These are phyloP conservation scores for Plecotus auritus DNA, from an alignment of 2,113 vertebrate genomes.

Conservation along the genomic window DNA sequence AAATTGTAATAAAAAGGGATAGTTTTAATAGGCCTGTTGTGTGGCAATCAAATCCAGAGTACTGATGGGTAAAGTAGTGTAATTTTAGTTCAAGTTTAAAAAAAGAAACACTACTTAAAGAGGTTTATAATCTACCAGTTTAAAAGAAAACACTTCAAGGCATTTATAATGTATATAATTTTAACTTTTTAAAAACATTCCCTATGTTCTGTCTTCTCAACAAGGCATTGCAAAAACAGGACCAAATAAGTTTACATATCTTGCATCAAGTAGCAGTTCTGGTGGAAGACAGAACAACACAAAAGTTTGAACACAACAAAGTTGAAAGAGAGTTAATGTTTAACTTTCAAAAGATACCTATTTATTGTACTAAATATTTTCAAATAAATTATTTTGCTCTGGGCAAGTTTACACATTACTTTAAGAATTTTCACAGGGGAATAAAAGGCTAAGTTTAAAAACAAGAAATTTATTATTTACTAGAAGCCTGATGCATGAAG, in stretches of 20 bases:
- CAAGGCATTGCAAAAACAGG: conserved; percentile 4
- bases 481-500: too few relatives aligned
- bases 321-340: background rate
- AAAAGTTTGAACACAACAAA: background rate
- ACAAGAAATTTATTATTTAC: conserved; percentile 3
- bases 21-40: background rate
- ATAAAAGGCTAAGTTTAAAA: conserved; percentile 27
- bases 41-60: conserved; percentile 25
- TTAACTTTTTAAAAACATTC: conserved; percentile 40
- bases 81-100: conserved; percentile 12
- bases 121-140: conserved; percentile 16
- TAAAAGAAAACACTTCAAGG: background rate
- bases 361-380: conserved; percentile 30
- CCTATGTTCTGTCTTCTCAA: conserved; percentile 9
- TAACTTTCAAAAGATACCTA: conserved; percentile 45
- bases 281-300: background rate
- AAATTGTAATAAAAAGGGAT: conserved; percentile 11
- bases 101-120: conserved; percentile 19
- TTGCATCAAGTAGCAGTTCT: conserved; percentile 2
- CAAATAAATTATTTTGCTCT: conserved; percentile 47
- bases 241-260: conserved; percentile 11
- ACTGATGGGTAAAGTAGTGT: background rate
- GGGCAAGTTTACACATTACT: background rate
- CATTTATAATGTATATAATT: background rate
- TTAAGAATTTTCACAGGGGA: background rate